These are phyloP conservation scores for Enteromius radiatus DNA, from an alignment of 2,797 vertebrate genomes.

Conservation along the genomic window DNA sequence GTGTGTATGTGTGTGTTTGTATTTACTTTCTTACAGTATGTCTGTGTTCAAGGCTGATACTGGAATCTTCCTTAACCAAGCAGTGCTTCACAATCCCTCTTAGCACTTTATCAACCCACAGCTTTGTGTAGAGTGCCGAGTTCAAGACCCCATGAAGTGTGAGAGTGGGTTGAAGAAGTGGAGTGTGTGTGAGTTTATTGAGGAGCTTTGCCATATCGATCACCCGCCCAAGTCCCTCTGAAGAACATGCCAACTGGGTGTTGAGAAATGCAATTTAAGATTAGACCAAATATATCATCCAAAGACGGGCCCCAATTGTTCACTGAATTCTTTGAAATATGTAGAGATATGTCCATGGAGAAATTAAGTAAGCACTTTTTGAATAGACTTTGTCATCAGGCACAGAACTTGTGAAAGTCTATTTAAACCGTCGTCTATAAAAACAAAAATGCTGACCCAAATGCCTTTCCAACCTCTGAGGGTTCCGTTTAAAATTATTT, in stretches of 20 bases:
- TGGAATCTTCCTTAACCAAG: conserved; percentile 46
- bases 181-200: conserved; percentile 53
- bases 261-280: conserved; percentile 55
- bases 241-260: conserved; percentile 50
- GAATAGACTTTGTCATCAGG: conserved; percentile 23
- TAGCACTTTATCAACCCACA: conserved; percentile 58
- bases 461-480: conserved; percentile 21
- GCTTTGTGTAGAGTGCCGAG: conserved; percentile 53
- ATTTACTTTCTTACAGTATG: conserved; percentile 35
- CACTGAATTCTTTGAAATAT: conserved; percentile 18
- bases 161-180: conserved; percentile 49
- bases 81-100: conserved; percentile 50
- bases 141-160: conserved; percentile 58
- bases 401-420: conserved; percentile 4
- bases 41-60: conserved; percentile 19
- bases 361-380: conserved; percentile 23
- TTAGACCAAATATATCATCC: conserved; percentile 51
- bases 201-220: conserved; percentile 59
- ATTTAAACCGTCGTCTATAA: conserved; percentile 45
- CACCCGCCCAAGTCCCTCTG: conserved; percentile 43
- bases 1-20: conserved; percentile 16
- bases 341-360: conserved; percentile 33
- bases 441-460: conserved; percentile 50
- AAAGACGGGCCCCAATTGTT: background rate
- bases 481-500: conserved; percentile 31